phyloP scores from a whole-genome alignment of 2,113 vertebrate species.

The Petaurus breviceps region DNA sequence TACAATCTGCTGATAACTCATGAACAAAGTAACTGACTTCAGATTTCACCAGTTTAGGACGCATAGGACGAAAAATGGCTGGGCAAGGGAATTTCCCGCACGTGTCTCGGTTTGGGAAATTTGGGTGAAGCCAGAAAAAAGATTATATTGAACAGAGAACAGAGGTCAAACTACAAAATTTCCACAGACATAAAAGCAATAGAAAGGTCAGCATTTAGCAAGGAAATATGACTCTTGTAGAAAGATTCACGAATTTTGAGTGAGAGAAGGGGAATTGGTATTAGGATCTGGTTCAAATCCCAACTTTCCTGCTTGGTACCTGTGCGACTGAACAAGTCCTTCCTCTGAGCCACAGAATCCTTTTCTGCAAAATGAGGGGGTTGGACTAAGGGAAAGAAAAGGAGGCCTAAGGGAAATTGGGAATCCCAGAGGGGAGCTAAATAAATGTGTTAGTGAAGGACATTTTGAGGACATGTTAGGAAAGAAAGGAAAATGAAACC shows the following conservation, averaged over 20 bases:
- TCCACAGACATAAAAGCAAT: background rate
- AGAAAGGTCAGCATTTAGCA: background rate
- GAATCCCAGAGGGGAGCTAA: background rate
- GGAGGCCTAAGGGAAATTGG: background rate
- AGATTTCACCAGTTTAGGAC: background rate
- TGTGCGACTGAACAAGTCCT: background rate
- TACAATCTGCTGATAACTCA: background rate
- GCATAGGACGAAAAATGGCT: background rate
- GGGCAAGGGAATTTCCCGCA: background rate
- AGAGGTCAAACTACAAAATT: background rate
- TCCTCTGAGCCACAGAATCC: background rate
- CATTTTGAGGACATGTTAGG: background rate
- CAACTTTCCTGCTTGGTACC: background rate
- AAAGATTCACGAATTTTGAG: background rate
- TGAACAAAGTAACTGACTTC: background rate
- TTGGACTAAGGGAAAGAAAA: background rate
- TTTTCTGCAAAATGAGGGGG: background rate
- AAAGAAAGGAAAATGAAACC: background rate
- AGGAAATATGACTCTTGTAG: background rate
- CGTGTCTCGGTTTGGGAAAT: background rate
- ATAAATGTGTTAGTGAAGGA: background rate
- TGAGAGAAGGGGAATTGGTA: background rate
- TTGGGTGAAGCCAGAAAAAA: background rate
- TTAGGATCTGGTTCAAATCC: background rate
- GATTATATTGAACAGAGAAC: background rate